Conservation (phyloP, 2,888 invertebrate species). For the Heliconius aoede region DNA sequence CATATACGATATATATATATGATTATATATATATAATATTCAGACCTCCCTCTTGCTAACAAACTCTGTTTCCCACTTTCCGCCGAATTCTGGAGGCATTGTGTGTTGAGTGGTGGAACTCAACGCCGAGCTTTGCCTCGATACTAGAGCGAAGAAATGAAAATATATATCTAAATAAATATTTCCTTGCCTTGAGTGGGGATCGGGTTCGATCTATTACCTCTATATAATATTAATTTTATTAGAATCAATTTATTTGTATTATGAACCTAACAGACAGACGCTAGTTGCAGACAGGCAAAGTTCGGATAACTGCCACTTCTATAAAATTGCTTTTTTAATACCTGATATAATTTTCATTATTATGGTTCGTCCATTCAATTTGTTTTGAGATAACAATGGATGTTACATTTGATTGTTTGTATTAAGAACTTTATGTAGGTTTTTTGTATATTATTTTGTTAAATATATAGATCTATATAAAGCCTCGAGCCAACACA, state of each 20-base stretch:
- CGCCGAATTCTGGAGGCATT: too few species aligned
- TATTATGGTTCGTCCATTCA: constrained; percentile 21
- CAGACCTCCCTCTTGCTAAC: too few species aligned
- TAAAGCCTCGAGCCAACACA: too few species aligned
- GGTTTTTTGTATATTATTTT: neutral
- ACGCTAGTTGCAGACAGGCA: constrained; percentile 60
- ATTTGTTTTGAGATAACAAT: constrained; percentile 20
- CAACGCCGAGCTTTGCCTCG: too few species aligned
- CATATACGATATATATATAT: neutral
- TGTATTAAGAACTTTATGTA: neutral
- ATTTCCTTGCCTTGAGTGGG: too few species aligned
- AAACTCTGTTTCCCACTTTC: too few species aligned
- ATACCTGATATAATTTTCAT: constrained; percentile 48
- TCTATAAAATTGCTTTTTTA: constrained; percentile 56
- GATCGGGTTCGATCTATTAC: too few species aligned
- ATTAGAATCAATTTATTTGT: constrained; percentile 1
- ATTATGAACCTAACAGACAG: constrained; percentile 36
- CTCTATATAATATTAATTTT: neutral
- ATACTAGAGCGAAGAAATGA: too few species aligned
- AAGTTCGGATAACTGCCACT: constrained; percentile 65
- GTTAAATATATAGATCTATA: too few species aligned
- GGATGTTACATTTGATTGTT: constrained; percentile 7
- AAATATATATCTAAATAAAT: too few species aligned
- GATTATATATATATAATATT: neutral
- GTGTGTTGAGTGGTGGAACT: too few species aligned